Evolutionary conservation across 2,797 vertebrate genomes (phyloP), one percentile per base, ranked within the genome.

Genomic region (Tangara arthus): DNA sequence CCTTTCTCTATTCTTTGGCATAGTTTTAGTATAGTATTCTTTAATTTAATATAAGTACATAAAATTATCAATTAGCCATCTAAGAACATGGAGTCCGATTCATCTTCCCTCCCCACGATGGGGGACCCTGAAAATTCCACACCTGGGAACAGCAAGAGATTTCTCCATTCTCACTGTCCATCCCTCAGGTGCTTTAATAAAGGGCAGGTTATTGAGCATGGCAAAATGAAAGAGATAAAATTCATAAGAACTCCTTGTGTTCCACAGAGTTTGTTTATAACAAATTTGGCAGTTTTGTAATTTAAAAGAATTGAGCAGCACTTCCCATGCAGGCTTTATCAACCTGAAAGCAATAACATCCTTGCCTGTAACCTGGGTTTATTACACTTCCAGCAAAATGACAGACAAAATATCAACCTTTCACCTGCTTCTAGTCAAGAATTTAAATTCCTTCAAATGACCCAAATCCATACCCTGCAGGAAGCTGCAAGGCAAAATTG

Each of bases 131-230:
- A 28, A 52, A 52, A 52, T 52, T 12, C 28, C 50, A 30, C 11
- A 52, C 28, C 50, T 52, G 63, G 39, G 28, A 96, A 76, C 34
- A 49, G 72, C 39, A 63, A 73, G 27, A 80, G 60, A 9, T 57
- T 86, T 24, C 72, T 41, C 20, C 5, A 11, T 63, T 69, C 63
- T 81, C 82, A 39, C 70, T 16, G 56, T 18, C 85, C 64, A 32
- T 50, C 44, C 77, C 60, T 82, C 13, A 32, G 60, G 80, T 82
- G 64, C 37, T 94, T 96, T 94, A 96, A 95, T 95, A 96, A 96
- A 90, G 57, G 57, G 56, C 73, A 94, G 91, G 91, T 96, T 95
- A 96, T 87, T 95, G 94, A 44, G 41, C 66, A 84, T 16, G 19
- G 6, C 60, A 68, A 73, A 91, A 77, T 32, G 35, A 77, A 70